Base-by-base conservation (phyloP, 2,113 vertebrate species). In the Phylloscopus trochilus region DNA sequence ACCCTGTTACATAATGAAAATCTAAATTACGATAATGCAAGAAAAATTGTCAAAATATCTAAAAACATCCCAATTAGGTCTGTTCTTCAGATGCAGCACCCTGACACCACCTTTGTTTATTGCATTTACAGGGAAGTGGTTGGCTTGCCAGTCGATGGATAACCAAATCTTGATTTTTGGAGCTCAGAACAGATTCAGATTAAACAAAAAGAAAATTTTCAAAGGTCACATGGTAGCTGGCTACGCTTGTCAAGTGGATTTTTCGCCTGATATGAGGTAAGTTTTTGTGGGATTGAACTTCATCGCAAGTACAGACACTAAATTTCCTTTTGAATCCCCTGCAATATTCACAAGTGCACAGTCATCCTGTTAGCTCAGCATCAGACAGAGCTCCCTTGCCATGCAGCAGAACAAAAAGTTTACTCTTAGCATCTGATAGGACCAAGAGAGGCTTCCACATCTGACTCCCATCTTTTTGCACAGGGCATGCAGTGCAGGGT, bases 201-300 rank as follows among this genome's bases (percentile, higher is more conserved):
- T 99, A 89, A 99, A 99, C 98, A 99, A 99, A 98, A 99, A 99
- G 98, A 99, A 99, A 96, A 98, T 99, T 94, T 99, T 99, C 97
- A 99, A 99, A 93, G 99, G 99, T 60, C 99, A 99, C 97, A 99
- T 99, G 99, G 99, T 99, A 86, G 99, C 99, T 39, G 99, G 99
- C 30, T 99, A 99, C 0, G 99, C 99, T 95, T 99, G 99, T 97
- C 99, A 99, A 95, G 99, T 99, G 84, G 99, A 99, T 97, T 99
- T 99, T 98, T 99, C 99, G 37, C 99, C 99, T 87, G 99, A 99
- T 83, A 99, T 99, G 99, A 99, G 99, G 99, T 99, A 97, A 96
- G 94, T 81, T 88, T 78, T 83, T 49, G 20, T 59, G 81, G 37
- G 24, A 87, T 67, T 33, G 12, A 56, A 43, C 28, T 93, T 83